Evolutionary conservation across 2,888 invertebrate species (phyloP).

Genomic region (Ennomos erosarius): DNA sequence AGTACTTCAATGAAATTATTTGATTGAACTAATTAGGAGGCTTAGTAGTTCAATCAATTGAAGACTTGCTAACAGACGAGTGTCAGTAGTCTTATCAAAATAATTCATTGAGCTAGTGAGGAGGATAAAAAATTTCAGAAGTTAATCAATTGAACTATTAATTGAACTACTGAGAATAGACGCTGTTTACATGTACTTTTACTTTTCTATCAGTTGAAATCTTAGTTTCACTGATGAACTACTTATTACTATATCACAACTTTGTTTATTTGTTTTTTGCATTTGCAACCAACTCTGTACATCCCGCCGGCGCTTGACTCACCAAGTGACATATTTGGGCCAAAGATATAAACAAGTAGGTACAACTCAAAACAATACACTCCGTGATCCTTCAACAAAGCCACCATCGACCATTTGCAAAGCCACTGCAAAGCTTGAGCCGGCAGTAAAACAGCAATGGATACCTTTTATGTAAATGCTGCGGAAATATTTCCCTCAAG

Average conservation of each 20-base stretch:
- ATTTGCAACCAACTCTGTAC: conserved; percentile 51
- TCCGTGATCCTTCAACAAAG: neutral
- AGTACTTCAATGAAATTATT: too few relatives aligned
- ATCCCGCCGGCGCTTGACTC: conserved; percentile 60
- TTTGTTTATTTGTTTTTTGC: conserved; percentile 42
- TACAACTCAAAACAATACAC: conserved; percentile 30
- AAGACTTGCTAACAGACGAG: too few relatives aligned
- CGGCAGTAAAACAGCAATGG: conserved; percentile 28
- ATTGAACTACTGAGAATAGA: too few relatives aligned
- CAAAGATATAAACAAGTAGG: conserved; percentile 57
- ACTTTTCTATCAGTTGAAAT: too few relatives aligned
- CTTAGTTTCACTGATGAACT: too few relatives aligned
- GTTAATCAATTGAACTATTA: too few relatives aligned
- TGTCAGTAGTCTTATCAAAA: too few relatives aligned
- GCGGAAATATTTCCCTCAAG: conserved; percentile 3
- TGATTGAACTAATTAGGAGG: too few relatives aligned
- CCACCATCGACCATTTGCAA: conserved; percentile 3
- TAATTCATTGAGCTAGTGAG: too few relatives aligned
- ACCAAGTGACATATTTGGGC: conserved; percentile 73
- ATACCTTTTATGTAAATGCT: conserved; percentile 12
- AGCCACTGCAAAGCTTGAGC: neutral
- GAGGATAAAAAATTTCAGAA: too few relatives aligned
- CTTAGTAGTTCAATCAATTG: too few relatives aligned
- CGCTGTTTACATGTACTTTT: too few relatives aligned
- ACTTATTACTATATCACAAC: neutral